Evolutionary conservation across 2,797 vertebrate species (phyloP), one percentile per base, ranked within the genome.

Genomic region (Nasua narica): DNA sequence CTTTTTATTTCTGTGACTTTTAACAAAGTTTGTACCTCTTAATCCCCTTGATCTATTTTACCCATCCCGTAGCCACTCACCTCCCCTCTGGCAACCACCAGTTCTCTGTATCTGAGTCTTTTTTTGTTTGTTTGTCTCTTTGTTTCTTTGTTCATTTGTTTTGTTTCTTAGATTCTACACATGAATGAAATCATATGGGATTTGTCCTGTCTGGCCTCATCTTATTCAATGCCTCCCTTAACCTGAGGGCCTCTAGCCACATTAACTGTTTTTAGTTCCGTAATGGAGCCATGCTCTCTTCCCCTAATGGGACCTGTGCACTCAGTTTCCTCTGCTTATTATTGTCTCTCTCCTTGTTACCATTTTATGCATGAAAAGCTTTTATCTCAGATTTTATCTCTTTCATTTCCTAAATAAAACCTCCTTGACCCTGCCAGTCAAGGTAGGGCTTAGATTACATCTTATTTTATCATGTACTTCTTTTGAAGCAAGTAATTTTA

Each of bases 341-440:
- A 58, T 86, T 81, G 3, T 82, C 48, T 82, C 46, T 67, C 54
- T 46, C 77, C 52, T 70, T 88, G 65, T 29, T 37, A 69, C 43
- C 10, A 50, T 48, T 89, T 70, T 62, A 60, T 70, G 14, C 79
- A 65, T 70, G 77, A 78, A 70, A 89, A 92, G 78, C 15, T 89
- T 62, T 83, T 77, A 95, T 18, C 5, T 79, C 54, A 91, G 29
- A 72, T 74, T 91, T 91, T 58, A 12, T 72, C 62, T 85, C 35
- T 92, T 27, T 82, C 52, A 43, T 88, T 95, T 87, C 56, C 76
- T 95, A 74, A 74, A 37, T 87, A 46, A 81, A 91, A 87, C 54
- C 18, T 65, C 54, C 10, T 32, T 62, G 23, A 87, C 35, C 54
- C 29, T 82, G 60, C 58, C 54, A 56, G 35, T 82, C 23, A 25